These are phyloP conservation scores for Choreutis nemorana DNA, from an alignment of 2,888 invertebrate genomes.

Conservation along the genomic window DNA sequence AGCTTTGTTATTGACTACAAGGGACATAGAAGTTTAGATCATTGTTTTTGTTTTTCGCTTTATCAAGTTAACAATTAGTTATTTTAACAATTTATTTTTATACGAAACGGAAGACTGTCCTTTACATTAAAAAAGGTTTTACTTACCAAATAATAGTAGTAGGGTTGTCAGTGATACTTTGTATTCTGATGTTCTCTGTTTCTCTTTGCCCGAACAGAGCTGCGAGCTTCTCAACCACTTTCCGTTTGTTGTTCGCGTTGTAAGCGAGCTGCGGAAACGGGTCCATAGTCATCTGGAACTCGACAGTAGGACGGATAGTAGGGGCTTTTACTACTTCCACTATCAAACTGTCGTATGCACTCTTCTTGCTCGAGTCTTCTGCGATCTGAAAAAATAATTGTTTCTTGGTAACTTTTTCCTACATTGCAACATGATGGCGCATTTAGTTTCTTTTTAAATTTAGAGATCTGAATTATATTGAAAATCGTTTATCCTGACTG, in stretches of 20 bases:
- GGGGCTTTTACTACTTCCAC: slow-evolving; percentile 76
- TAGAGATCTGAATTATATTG: too few species aligned
- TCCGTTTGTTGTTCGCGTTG: slow-evolving; percentile 77
- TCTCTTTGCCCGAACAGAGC: slow-evolving; percentile 79
- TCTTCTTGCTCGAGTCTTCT: slow-evolving; percentile 76
- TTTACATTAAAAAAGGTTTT: slow-evolving; percentile 1
- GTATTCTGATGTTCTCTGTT: slow-evolving; percentile 76
- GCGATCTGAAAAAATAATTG: slow-evolving; percentile 63
- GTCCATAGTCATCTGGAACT: slow-evolving; percentile 83
- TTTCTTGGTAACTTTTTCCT: slow-evolving; percentile 1
- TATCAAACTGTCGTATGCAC: slow-evolving; percentile 80
- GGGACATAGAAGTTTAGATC: too few species aligned
- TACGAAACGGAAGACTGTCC: neutral
- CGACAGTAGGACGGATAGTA: slow-evolving; percentile 73
- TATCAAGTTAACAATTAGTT: too few species aligned
- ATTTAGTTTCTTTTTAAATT: too few species aligned
- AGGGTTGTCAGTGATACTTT: slow-evolving; percentile 72
- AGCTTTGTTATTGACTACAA: neutral
- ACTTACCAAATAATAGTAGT: slow-evolving; percentile 75
- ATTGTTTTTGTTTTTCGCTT: too few species aligned
- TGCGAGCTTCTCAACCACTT: slow-evolving; percentile 82
- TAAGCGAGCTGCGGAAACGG: slow-evolving; percentile 73
- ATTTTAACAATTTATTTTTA: too few species aligned
- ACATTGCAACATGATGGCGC: neutral
- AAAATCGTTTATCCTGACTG: too few species aligned